Percentiles rank a stretch among this genome's conserved stretches.
Conservation (phyloP, 2,113 vertebrate species). For the Equus quagga region DNA sequence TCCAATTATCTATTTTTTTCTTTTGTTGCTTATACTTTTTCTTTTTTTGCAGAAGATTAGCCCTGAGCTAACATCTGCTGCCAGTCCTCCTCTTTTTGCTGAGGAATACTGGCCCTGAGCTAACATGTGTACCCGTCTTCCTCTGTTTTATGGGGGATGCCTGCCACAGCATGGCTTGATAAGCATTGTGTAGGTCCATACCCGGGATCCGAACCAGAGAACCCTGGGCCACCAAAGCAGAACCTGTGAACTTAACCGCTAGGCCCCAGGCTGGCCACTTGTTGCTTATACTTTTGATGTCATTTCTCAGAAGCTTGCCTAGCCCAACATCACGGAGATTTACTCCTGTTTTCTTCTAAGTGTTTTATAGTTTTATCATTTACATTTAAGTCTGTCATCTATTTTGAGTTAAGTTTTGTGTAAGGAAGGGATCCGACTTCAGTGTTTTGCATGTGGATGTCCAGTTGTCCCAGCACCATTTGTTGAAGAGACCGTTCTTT, state of each 20-base stretch:
- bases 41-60: no score
- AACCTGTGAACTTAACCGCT: no score
- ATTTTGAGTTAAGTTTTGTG: not conserved
- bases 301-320: not conserved
- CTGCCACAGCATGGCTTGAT: no score
- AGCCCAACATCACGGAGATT: not conserved
- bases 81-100: no score
- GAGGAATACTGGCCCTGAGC: no score
- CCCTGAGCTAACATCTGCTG: no score
- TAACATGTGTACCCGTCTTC: no score
- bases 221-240: no score
- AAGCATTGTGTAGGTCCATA: no score
- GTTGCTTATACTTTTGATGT: not conserved
- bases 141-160: no score
- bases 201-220: no score
- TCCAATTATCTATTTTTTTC: not conserved
- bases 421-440: not conserved
- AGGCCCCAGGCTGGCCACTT: no score
- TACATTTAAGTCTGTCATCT: not conserved
- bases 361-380: not conserved
- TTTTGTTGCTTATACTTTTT: not conserved
- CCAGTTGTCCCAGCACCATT: not conserved
- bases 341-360: not conserved
- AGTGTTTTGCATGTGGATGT: not conserved
- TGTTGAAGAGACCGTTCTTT: not conserved